A percentile compares a stretch with the other conserved stretches of the same genome.
Evolutionary conservation across 1,140 invertebrate genomes (phyloP).

Genomic region (Archegozetes longisetosus): DNA sequence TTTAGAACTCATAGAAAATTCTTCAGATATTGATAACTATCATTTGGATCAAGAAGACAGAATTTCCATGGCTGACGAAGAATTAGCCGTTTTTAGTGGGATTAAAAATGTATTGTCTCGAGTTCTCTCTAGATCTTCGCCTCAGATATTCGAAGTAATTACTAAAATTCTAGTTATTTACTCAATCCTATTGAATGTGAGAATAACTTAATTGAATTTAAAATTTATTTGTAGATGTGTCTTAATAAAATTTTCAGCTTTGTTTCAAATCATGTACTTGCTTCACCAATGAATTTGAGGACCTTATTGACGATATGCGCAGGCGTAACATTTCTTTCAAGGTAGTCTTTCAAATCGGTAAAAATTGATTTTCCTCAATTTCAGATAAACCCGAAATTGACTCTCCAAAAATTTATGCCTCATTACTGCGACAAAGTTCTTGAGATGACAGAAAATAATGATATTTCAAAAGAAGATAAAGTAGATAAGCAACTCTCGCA

Average conservation of each 20-base stretch:
- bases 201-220: too few species aligned
- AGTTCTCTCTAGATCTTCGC: conserved; percentile 43
- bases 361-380: conserved; percentile 18
- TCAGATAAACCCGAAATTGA: conserved; percentile 40
- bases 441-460: conserved; percentile 37
- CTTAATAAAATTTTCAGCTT: conserved; percentile 54
- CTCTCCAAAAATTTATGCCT: conserved; percentile 52
- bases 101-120: conserved; percentile 45
- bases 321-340: conserved; percentile 30
- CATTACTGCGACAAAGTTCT: conserved; percentile 44
- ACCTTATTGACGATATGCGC: conserved; percentile 53
- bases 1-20: conserved; percentile 54
- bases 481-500: conserved; percentile 61
- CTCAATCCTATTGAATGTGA: too few species aligned
- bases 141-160: conserved; percentile 30
- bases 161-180: conserved; percentile 2
- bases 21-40: conserved; percentile 42
- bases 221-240: conserved; percentile 41
- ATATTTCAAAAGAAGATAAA: conserved; percentile 48
- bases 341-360: conserved; percentile 16
- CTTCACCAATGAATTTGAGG: conserved; percentile 61
- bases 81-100: conserved; percentile 48
- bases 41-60: conserved; percentile 27
- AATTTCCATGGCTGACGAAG: conserved; percentile 49
- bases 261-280: conserved; percentile 51